A percentile compares a stretch with the other conserved stretches of the same genome.
Evolutionary conservation across 2,113 vertebrate genomes (phyloP).

Genomic region (Hirundichthys speculiger): DNA sequence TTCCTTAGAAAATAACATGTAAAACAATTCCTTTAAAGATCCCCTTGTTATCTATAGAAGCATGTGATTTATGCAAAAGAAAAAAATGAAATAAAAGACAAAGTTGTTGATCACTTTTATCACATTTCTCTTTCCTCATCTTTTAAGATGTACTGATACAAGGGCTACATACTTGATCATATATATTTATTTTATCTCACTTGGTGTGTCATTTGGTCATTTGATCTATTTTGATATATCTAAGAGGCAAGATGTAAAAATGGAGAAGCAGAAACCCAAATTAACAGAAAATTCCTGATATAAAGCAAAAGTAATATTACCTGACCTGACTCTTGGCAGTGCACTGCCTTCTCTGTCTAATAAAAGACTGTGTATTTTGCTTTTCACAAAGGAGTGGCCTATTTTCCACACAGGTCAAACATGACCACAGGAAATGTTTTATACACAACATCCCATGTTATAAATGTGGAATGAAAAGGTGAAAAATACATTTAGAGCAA

Average conservation of each 20-base stretch:
- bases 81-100: no score
- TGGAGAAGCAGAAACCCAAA: conserved; percentile 4
- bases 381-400: neutral
- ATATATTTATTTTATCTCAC: no score
- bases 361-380: conserved; percentile 5
- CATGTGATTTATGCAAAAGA: no score
- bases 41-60: no score
- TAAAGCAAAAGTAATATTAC: conserved; percentile 1
- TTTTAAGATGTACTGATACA: no score
- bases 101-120: no score
- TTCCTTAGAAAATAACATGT: no score
- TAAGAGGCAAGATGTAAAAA: conserved; percentile 7
- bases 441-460: neutral
- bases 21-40: no score
- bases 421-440: conserved; percentile 3
- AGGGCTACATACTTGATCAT: no score
- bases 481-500: conserved; percentile 1
- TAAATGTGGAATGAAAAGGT: conserved; percentile 15
- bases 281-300: conserved; percentile 6
- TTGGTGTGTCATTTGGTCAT: no score
- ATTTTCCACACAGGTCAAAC: conserved; percentile 18
- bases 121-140: no score
- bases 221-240: neutral
- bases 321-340: neutral
- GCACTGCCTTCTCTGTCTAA: neutral